A percentile compares a stretch with the other conserved stretches of the same genome.
These are phyloP conservation scores for Ptilodon capucinus DNA, from an alignment of 2,888 invertebrate species.

Conservation along the genomic window DNA sequence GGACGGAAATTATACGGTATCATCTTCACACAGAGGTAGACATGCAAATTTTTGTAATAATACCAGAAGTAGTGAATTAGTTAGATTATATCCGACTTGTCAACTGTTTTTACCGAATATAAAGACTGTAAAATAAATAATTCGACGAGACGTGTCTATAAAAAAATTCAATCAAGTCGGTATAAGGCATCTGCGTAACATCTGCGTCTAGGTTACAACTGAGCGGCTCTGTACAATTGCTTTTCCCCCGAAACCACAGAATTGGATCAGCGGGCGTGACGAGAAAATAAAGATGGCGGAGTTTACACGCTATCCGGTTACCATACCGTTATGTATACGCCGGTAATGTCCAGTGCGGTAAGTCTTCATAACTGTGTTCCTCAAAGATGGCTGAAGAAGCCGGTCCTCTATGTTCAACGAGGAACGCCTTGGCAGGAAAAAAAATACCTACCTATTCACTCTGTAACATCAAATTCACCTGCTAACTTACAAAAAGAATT, in stretches of 20 bases:
- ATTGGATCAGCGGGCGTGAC: conserved; percentile 56
- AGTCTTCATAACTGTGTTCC: conserved; percentile 11
- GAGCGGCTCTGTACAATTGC: conserved; percentile 32
- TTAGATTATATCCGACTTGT: too few species aligned
- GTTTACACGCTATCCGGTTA: conserved; percentile 51
- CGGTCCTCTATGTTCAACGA: background rate
- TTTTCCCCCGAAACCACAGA: conserved; percentile 49
- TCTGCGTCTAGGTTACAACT: conserved; percentile 41
- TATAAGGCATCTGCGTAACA: conserved; percentile 13
- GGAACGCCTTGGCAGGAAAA: background rate
- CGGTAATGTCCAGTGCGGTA: conserved; percentile 23
- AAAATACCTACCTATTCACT: too few species aligned
- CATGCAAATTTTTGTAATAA: too few species aligned
- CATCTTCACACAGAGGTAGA: background rate
- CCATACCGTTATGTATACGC: conserved; percentile 38
- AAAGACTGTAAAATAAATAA: too few species aligned
- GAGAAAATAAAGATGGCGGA: conserved; percentile 46
- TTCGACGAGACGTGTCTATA: too few species aligned
- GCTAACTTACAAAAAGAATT: too few species aligned
- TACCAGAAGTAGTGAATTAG: too few species aligned
- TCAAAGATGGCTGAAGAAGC: background rate
- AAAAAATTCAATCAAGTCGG: background rate
- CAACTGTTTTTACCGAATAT: too few species aligned
- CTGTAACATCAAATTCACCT: too few species aligned
- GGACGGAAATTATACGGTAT: background rate